Percentiles rank a stretch among this genome's conserved stretches.
Evolutionary conservation across 2,888 invertebrate genomes (phyloP).

Genomic region (Sericinus montela): DNA sequence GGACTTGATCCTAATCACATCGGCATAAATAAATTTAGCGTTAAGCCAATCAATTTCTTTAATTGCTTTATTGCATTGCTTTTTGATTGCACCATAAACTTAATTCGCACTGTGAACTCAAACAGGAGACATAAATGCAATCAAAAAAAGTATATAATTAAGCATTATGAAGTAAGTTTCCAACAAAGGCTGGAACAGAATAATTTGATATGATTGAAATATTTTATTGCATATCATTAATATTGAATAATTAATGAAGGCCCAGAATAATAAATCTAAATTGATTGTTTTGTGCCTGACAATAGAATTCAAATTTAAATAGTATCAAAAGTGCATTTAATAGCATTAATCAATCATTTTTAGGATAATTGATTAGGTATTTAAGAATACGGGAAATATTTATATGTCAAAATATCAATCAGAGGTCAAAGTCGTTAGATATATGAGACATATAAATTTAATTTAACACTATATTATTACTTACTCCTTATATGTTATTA

Average conservation of each 20-base stretch:
- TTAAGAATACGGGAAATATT: background rate
- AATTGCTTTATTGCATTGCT: slow-evolving; percentile 8
- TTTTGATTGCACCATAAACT: background rate
- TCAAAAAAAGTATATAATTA: background rate
- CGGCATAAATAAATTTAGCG: background rate
- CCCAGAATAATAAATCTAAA: background rate
- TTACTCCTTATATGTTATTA: too few relatives aligned
- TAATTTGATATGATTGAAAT: slow-evolving; percentile 4
- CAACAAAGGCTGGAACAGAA: slow-evolving; percentile 5
- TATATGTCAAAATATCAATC: slow-evolving; percentile 9
- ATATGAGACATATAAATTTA: background rate
- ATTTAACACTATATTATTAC: too few relatives aligned
- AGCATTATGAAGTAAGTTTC: background rate
- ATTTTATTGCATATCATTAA: slow-evolving; percentile 15
- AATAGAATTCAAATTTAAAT: slow-evolving; percentile 4
- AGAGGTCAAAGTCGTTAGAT: slow-evolving; percentile 10
- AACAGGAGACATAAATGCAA: background rate
- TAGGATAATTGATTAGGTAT: slow-evolving; percentile 10
- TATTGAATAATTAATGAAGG: slow-evolving; percentile 3
- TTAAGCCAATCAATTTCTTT: slow-evolving; percentile 4
- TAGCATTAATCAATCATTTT: slow-evolving; percentile 5
- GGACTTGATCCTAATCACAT: background rate
- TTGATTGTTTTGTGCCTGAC: background rate
- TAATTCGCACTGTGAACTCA: background rate
- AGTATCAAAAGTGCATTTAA: background rate